Evolutionary conservation across 2,888 invertebrate species (phyloP), one percentile per base, ranked within the genome.

Genomic region (Pseudococcus viburni): DNA sequence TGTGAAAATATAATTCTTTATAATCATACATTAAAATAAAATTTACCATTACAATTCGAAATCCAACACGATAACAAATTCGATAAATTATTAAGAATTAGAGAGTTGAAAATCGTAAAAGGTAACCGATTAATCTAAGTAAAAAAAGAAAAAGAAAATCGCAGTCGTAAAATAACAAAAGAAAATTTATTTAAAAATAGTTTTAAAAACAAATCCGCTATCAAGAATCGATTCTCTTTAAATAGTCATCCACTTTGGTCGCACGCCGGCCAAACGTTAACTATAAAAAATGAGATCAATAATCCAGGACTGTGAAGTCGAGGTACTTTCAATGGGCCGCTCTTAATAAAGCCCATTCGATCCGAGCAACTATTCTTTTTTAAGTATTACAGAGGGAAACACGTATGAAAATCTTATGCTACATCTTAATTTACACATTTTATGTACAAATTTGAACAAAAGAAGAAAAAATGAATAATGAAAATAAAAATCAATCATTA

Each of bases 261-360:
- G 11, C 33, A 42, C 42, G 42, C 12, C 17, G 73, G 26, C 73
- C 73, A 73, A 73, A 73, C 33, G 73, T 73, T 33, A 73, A 73
- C 73, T 73, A 73, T 73, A 73, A 73, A 73, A 73, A 73, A 33
- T 73, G 73, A 73, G 73, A 73, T 73, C 73, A 73, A 73, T 73
- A 33, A 73, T 73, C 73, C 73, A 33, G 3, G 26, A 73, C 73
- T 33, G 26, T 33, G 1, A 73, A 73, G 17, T 33, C 73, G 73
- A 33, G 73, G 73, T 33, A 73, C 73, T 73, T 64, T 39, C 15
- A 33, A 39, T 17, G 33, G 73, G 33, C 33, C 68, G 17, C 12
- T 26, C 6, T 33, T 33, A 73, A 17, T n/a, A n/a, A 73, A 9
- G 64, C 73, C 17, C 73, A 33, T 33, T 73, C 33, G 12, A 73